Evolutionary conservation across 2,888 invertebrate species (phyloP).

Genomic region (Caenorhabditis sp.): DNA sequence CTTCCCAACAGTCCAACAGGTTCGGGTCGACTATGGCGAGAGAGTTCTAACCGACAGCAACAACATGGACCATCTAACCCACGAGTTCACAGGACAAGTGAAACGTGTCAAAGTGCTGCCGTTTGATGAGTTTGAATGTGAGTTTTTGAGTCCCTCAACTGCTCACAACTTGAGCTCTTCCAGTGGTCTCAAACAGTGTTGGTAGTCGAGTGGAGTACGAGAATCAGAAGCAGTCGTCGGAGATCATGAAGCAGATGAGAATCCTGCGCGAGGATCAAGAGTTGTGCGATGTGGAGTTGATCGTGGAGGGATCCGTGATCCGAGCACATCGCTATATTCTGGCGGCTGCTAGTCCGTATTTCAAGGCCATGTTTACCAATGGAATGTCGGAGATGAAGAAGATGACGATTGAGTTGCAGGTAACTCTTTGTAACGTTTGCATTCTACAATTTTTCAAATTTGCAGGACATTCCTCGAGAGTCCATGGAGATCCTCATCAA

Average conservation of each 20-base stretch:
- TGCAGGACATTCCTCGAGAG: conserved; percentile 67
- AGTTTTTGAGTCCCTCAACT: too few species aligned
- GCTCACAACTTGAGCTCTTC: conserved; percentile 4
- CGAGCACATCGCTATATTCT: conserved; percentile 84
- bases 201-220: conserved; percentile 49
- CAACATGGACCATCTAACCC: neutral
- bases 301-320: conserved; percentile 73
- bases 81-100: neutral
- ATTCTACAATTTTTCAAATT: neutral
- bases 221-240: conserved; percentile 46
- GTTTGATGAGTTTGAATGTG: conserved; percentile 62
- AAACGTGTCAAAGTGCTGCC: conserved; percentile 22
- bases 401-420: conserved; percentile 62
- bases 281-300: conserved; percentile 77
- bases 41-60: neutral
- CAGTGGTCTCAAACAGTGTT: conserved; percentile 47
- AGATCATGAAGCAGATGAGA: conserved; percentile 62
- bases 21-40: conserved; percentile 38
- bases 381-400: conserved; percentile 82
- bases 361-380: conserved; percentile 85
- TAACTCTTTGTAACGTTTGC: conserved; percentile 3
- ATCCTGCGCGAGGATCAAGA: conserved; percentile 65
- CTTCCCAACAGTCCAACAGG: conserved; percentile 44
- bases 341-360: conserved; percentile 85
- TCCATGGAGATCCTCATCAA: conserved; percentile 82